Percentiles rank a stretch among this genome's conserved stretches.
Conservation (phyloP, 1,140 invertebrate genomes). For the Pachypsylla venusta region DNA sequence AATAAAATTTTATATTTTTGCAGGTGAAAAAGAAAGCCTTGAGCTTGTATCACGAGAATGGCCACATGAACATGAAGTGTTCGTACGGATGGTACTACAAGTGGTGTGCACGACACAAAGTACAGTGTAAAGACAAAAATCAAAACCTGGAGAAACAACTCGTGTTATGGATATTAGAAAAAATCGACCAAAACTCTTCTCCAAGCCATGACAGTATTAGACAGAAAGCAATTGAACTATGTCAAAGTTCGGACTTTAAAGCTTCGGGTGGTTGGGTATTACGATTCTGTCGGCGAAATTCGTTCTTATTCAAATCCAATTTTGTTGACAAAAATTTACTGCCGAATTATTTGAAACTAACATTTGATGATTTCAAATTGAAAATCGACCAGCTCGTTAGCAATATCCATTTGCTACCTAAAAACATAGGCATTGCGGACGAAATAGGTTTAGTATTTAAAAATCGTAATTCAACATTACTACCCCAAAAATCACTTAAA, state of each 20-base stretch:
- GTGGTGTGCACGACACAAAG: slow-evolving; percentile 19
- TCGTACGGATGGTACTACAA: slow-evolving; percentile 26
- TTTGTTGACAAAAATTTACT: neutral
- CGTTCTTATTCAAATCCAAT: neutral
- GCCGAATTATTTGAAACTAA: neutral
- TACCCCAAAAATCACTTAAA: neutral
- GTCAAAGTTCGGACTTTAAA: neutral
- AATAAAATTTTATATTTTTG: too few relatives aligned
- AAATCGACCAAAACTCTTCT: neutral
- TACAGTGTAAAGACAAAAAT: neutral
- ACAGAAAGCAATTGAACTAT: neutral
- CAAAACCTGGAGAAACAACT: neutral
- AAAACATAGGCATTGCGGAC: neutral
- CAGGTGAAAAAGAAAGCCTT: slow-evolving; percentile 20
- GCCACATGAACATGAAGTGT: slow-evolving; percentile 21
- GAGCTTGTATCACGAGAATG: slow-evolving; percentile 19
- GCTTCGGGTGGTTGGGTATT: neutral
- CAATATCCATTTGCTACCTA: neutral
- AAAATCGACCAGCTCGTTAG: neutral
- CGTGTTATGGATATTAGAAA: neutral
- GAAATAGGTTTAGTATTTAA: neutral
- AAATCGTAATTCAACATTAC: neutral
- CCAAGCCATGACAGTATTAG: neutral
- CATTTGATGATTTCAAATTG: neutral
- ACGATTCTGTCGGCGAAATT: neutral